Conservation (phyloP, 1,140 invertebrate species). For the Hycleus phaleratus region DNA sequence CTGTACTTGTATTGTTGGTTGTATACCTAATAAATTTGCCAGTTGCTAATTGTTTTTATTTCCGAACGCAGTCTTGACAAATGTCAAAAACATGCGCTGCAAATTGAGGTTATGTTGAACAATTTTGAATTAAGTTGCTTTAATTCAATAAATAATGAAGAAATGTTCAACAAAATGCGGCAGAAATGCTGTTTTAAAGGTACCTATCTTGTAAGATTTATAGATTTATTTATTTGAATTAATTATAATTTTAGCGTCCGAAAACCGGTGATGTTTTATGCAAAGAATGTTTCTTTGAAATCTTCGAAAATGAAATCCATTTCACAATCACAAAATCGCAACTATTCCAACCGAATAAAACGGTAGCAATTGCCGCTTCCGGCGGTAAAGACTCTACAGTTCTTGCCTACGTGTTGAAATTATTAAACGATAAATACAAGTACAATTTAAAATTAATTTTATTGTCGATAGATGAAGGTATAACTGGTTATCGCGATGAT, state of each 20-base stretch:
- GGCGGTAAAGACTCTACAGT: constrained; percentile 99
- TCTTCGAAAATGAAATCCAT: constrained; percentile 96
- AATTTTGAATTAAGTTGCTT: too few species aligned
- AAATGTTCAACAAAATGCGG: constrained; percentile 61
- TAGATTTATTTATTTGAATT: background rate
- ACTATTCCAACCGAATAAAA: constrained; percentile 79
- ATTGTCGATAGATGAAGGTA: constrained; percentile 97
- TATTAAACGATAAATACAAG: constrained; percentile 83
- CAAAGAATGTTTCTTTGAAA: constrained; percentile 90
- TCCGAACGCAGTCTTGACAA: too few species aligned
- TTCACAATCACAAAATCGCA: constrained; percentile 80
- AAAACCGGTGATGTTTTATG: constrained; percentile 89
- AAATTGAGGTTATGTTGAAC: too few species aligned
- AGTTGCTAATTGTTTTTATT: too few species aligned
- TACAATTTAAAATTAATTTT: constrained; percentile 90
- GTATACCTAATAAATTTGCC: too few species aligned
- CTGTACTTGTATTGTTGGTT: too few species aligned
- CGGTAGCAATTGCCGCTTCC: constrained; percentile 92
- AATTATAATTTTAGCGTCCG: constrained; percentile 56
- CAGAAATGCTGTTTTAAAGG: constrained; percentile 63
- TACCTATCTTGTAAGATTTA: constrained; percentile 31
- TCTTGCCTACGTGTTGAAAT: constrained; percentile 83
- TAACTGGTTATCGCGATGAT: constrained; percentile 96
- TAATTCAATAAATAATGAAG: too few species aligned
- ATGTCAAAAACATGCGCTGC: too few species aligned